phyloP scores from a whole-genome alignment of 2,888 invertebrate species.

The Drosophila kokeensis region DNA sequence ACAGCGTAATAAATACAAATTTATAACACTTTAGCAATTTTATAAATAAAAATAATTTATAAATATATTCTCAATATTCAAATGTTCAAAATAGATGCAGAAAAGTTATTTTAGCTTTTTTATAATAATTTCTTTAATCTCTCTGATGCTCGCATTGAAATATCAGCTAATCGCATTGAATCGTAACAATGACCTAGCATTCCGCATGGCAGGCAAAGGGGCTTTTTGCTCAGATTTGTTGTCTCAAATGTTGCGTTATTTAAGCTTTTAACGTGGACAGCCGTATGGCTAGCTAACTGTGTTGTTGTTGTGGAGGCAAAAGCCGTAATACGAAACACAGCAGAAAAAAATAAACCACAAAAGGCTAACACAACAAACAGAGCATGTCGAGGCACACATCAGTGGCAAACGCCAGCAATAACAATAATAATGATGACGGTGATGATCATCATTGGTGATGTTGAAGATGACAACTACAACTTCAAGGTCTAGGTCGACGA shows the following conservation, averaged over 20 bases:
- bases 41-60: not conserved
- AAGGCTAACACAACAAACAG: constrained; percentile 59
- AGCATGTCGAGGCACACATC: constrained; percentile 52
- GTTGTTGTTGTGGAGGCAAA: constrained; percentile 29
- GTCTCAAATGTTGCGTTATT: constrained; percentile 34
- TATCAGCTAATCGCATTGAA: constrained; percentile 15
- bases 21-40: constrained; percentile 21
- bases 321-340: constrained; percentile 31
- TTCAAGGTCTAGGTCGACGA: constrained; percentile 77
- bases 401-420: constrained; percentile 14
- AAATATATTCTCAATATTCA: not conserved
- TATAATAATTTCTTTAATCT: constrained; percentile 1
- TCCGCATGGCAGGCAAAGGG: constrained; percentile 28
- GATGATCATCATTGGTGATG: constrained; percentile 14
- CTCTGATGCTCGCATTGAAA: not conserved
- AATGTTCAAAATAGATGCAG: not conserved
- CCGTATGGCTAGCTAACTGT: constrained; percentile 29
- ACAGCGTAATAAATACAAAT: constrained; percentile 27
- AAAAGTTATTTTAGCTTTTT: not conserved
- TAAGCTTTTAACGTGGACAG: constrained; percentile 31
- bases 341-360: constrained; percentile 34
- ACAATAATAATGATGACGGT: constrained; percentile 26
- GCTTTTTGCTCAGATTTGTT: constrained; percentile 9
- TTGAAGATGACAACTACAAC: constrained; percentile 33
- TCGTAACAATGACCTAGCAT: constrained; percentile 41